phyloP scores from a whole-genome alignment of 2,797 vertebrate species.

The Phrynocephalus forsythii region DNA sequence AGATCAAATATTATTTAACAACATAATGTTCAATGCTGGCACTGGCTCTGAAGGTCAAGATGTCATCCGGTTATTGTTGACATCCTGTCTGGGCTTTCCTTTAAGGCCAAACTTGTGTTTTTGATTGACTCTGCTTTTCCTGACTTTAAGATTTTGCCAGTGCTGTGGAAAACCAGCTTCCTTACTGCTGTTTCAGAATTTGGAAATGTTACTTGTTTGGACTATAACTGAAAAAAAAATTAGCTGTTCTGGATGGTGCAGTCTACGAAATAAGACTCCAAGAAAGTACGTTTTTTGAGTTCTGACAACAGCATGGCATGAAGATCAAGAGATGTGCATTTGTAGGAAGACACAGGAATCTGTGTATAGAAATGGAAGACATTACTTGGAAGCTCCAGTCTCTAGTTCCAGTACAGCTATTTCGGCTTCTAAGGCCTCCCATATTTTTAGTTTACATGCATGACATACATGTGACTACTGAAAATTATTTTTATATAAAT shows the following conservation, averaged over 20 bases:
- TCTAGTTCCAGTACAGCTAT: background rate
- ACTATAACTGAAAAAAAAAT: no score
- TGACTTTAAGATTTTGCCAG: background rate
- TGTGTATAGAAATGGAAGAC: background rate
- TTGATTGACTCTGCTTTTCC: background rate
- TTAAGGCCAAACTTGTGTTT: background rate
- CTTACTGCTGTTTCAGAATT: background rate
- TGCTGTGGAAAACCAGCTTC: background rate
- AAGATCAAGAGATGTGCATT: background rate
- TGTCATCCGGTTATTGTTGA: background rate
- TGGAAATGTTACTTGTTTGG: no score
- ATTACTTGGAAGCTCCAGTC: background rate
- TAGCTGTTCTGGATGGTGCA: no score
- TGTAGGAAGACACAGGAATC: background rate
- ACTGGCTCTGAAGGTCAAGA: background rate
- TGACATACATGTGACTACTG: background rate
- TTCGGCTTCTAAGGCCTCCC: background rate
- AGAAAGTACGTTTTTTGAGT: no score
- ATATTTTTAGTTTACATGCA: conserved; percentile 2
- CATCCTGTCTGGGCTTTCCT: background rate
- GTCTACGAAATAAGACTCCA: no score
- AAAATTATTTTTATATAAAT: background rate
- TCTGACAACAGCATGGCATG: no score
- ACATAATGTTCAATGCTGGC: background rate
- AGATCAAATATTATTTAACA: background rate